These are phyloP conservation scores for Scomber colias DNA, from an alignment of 2,113 vertebrate species.

Conservation along the genomic window DNA sequence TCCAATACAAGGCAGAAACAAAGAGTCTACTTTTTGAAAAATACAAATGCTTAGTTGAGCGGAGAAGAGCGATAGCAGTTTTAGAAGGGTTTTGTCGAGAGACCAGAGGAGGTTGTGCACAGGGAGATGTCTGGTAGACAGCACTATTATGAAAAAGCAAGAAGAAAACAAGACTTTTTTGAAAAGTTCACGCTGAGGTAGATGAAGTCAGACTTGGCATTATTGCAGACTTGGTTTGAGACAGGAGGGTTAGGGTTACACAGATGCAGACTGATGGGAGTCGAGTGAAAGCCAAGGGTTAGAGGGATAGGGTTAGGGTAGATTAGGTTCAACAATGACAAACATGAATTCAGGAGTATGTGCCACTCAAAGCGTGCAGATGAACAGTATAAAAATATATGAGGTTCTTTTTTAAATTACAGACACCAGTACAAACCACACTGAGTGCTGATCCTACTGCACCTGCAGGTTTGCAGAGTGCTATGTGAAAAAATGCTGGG, in stretches of 20 bases:
- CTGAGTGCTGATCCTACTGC: no score
- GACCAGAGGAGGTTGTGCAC: slow-evolving; percentile 1
- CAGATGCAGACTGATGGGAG: slow-evolving; percentile 13
- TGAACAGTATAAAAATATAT: background rate
- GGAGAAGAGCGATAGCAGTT: background rate
- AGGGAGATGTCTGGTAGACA: slow-evolving; percentile 2
- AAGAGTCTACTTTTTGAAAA: slow-evolving; percentile 43
- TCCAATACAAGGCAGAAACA: slow-evolving; percentile 37
- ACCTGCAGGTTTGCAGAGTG: no score
- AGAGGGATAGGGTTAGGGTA: no score
- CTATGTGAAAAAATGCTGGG: background rate
- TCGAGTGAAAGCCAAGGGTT: background rate
- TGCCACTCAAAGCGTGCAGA: background rate
- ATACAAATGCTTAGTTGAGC: slow-evolving; percentile 17
- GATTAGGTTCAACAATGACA: background rate
- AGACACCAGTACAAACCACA: no score
- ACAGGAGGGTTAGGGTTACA: slow-evolving; percentile 28
- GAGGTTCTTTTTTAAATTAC: no score
- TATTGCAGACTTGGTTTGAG: slow-evolving; percentile 22
- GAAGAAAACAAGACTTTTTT: slow-evolving; percentile 36
- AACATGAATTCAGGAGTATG: background rate
- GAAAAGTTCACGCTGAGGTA: slow-evolving; percentile 32
- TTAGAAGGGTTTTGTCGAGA: slow-evolving; percentile 21
- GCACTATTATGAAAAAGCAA: background rate
- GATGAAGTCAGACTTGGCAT: slow-evolving; percentile 50